Conservation (phyloP, 2,888 invertebrate species). For the Trachelus tabidus region DNA sequence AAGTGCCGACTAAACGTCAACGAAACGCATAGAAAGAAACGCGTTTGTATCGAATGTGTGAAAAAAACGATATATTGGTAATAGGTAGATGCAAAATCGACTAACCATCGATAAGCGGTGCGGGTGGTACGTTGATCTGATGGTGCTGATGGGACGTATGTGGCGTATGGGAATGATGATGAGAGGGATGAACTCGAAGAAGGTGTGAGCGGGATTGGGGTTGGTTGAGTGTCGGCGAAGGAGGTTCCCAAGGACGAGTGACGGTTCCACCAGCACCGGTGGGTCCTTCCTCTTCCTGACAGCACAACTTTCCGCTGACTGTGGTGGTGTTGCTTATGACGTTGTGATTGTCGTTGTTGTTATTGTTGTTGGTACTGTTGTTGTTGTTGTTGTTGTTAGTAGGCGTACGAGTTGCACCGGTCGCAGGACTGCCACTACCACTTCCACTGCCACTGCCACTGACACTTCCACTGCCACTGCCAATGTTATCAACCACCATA, state of each 20-base stretch:
- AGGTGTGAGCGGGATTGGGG: slow-evolving; percentile 51
- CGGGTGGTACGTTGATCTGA: slow-evolving; percentile 47
- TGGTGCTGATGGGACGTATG: slow-evolving; percentile 53
- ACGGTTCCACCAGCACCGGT: slow-evolving; percentile 42
- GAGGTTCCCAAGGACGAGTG: slow-evolving; percentile 61
- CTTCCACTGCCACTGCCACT: slow-evolving; percentile 59
- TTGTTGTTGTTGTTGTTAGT: slow-evolving; percentile 40
- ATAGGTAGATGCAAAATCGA: slow-evolving; percentile 2
- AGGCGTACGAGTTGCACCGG: slow-evolving; percentile 48
- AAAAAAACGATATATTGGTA: background rate
- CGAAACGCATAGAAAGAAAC: background rate
- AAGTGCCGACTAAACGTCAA: background rate
- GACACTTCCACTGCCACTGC: slow-evolving; percentile 61
- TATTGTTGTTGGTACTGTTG: slow-evolving; percentile 38
- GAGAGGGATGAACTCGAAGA: slow-evolving; percentile 50
- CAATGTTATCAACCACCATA: slow-evolving; percentile 60
- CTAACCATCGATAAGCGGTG: slow-evolving; percentile 57
- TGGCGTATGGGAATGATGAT: slow-evolving; percentile 45
- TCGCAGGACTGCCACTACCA: slow-evolving; percentile 54
- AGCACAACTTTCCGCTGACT: slow-evolving; percentile 50
- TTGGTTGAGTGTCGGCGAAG: slow-evolving; percentile 55
- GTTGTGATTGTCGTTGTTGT: slow-evolving; percentile 28
- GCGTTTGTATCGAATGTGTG: background rate
- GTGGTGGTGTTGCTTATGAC: slow-evolving; percentile 28
- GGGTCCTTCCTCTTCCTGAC: slow-evolving; percentile 53